Evolutionary conservation across 2,113 vertebrate genomes (phyloP).

Genomic region (mouse (Mus musculus)): DNA sequence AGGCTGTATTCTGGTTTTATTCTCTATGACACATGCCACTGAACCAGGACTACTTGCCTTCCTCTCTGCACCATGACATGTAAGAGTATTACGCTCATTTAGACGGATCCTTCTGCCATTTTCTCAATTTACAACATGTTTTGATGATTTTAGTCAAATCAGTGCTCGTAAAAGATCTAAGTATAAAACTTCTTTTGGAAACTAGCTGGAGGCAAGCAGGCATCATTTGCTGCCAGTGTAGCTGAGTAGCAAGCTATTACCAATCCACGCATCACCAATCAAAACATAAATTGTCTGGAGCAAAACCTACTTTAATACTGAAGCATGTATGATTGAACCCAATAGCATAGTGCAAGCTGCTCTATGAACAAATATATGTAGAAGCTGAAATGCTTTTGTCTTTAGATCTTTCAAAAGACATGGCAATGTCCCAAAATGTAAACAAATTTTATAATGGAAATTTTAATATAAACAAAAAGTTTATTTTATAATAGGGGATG

Average conservation of each 20-base stretch:
- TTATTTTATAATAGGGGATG: not conserved
- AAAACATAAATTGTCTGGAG: conserved; percentile 21
- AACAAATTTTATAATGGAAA: not conserved
- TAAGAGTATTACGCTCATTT: not conserved
- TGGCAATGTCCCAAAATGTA: not conserved
- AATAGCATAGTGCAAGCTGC: not conserved
- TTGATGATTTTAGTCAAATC: conserved; percentile 21
- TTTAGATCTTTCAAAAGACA: conserved; percentile 19
- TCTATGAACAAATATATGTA: not conserved
- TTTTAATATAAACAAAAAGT: conserved; percentile 34
- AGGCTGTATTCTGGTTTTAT: not conserved
- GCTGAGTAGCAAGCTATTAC: conserved; percentile 37
- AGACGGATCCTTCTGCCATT: not conserved
- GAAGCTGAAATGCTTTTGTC: not conserved
- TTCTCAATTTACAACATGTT: not conserved
- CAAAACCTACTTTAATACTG: not conserved
- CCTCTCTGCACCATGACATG: not conserved
- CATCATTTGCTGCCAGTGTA: conserved; percentile 14
- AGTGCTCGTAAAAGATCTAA: not conserved
- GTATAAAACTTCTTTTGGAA: conserved; percentile 52
- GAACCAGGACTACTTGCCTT: not conserved
- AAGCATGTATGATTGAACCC: not conserved
- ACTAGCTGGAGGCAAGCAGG: conserved; percentile 29
- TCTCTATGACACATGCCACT: not conserved
- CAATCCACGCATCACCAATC: not conserved